Percentiles rank a stretch among this genome's conserved stretches.
Conservation (phyloP, 2,113 vertebrate species). For the Puffinus mauretanicus region DNA sequence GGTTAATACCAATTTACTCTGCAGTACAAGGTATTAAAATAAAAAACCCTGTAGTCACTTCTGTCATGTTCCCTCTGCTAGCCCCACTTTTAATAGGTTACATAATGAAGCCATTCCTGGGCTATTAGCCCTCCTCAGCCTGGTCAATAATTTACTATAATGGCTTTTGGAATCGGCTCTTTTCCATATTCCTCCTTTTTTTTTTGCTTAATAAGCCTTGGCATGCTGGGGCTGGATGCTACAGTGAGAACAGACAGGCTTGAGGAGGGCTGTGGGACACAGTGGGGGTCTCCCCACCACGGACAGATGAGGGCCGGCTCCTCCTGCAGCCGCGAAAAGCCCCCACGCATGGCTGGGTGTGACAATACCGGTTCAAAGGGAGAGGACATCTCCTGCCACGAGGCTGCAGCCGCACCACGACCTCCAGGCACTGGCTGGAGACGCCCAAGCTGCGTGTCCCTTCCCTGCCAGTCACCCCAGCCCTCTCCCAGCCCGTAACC, state of each 20-base stretch:
- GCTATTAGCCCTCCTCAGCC: conserved; percentile 56
- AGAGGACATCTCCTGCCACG: not conserved
- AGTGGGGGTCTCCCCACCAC: fast-evolving
- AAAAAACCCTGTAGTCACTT: conserved; percentile 47
- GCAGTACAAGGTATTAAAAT: conserved; percentile 48
- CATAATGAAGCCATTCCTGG: conserved; percentile 60
- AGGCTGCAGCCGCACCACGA: not conserved
- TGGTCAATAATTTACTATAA: conserved; percentile 64
- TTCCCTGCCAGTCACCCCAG: too few species aligned
- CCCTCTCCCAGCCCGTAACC: too few species aligned
- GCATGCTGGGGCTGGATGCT: not conserved
- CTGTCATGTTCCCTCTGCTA: conserved; percentile 22
- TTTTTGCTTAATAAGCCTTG: not conserved
- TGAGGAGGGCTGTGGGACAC: not conserved
- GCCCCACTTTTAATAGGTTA: conserved; percentile 68
- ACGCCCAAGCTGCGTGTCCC: not conserved
- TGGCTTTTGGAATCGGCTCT: conserved; percentile 30
- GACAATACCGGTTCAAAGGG: fast-evolving
- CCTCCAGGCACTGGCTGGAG: not conserved
- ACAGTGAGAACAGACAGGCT: not conserved
- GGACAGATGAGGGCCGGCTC: not conserved
- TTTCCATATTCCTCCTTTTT: not conserved
- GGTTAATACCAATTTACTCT: conserved; percentile 46
- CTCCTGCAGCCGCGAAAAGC: not conserved
- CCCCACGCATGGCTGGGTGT: fast-evolving